Evolutionary conservation across 2,113 vertebrate genomes (phyloP).

Genomic region (Tachycineta bicolor): DNA sequence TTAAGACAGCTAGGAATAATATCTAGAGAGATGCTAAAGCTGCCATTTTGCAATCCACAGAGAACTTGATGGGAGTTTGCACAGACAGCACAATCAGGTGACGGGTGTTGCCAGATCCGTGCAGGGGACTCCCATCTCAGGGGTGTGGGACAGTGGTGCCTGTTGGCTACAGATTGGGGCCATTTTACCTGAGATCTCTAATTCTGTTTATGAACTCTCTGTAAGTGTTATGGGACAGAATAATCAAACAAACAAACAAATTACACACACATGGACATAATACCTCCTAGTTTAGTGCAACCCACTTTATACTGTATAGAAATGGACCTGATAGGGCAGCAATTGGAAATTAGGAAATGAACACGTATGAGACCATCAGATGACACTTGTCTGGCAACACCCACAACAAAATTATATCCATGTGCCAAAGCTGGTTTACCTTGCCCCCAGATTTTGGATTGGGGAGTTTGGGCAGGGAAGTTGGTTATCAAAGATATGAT

Average conservation of each 20-base stretch:
- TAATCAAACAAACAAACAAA: neutral
- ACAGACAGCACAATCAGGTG: neutral
- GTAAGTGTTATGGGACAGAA: neutral
- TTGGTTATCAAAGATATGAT: neutral
- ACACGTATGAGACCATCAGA: fast-evolving
- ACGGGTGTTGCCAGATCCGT: neutral
- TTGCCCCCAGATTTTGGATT: neutral
- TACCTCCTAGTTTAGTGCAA: neutral
- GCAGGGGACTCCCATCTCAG: neutral
- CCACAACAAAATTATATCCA: neutral
- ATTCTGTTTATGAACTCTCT: neutral
- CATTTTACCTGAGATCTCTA: neutral
- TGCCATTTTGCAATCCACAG: neutral
- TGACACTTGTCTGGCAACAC: neutral
- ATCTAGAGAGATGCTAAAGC: neutral
- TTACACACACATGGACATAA: too few relatives aligned
- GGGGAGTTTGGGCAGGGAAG: neutral
- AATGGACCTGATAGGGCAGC: neutral
- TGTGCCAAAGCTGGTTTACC: neutral
- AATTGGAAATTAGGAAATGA: neutral
- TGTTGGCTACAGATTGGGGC: neutral
- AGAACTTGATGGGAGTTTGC: fast-evolving
- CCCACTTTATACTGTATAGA: neutral
- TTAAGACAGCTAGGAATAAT: neutral
- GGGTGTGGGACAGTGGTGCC: fast-evolving